These are phyloP conservation scores for Euglossa dilemma DNA, from an alignment of 1,140 invertebrate genomes.

Conservation along the genomic window DNA sequence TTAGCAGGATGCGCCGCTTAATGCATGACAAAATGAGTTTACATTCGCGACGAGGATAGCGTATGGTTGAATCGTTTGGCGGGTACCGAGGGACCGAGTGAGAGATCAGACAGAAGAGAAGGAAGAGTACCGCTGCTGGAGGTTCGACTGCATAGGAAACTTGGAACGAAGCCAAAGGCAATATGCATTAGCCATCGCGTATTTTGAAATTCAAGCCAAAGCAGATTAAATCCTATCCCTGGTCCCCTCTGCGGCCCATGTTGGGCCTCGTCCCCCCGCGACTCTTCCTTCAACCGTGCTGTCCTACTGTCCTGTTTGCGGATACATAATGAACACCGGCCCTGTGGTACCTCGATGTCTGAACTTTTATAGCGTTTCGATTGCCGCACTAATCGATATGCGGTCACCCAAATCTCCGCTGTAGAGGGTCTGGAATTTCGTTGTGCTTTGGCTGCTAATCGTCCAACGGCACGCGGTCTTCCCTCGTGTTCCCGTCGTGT, in stretches of 20 bases:
- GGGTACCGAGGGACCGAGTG: constrained; percentile 1
- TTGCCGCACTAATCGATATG: constrained; percentile 53
- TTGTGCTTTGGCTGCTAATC: background rate
- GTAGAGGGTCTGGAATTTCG: background rate
- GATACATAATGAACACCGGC: constrained; percentile 71
- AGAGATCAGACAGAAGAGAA: background rate
- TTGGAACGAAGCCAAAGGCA: constrained; percentile 75
- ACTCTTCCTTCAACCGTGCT: constrained; percentile 33
- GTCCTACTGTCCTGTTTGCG: constrained; percentile 57
- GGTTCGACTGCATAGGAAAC: constrained; percentile 65
- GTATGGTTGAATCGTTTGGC: constrained; percentile 20
- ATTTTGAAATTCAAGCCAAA: constrained; percentile 76
- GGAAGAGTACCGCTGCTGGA: background rate
- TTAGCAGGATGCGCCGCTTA: constrained; percentile 48
- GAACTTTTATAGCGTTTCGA: constrained; percentile 63
- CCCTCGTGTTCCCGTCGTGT: background rate
- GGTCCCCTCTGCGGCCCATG: constrained; percentile 41
- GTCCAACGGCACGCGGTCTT: background rate
- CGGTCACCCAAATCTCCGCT: constrained; percentile 40
- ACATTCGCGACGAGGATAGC: constrained; percentile 65
- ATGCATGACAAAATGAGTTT: constrained; percentile 76
- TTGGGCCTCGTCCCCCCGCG: constrained; percentile 20
- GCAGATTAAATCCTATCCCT: constrained; percentile 67
- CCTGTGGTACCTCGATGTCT: constrained; percentile 37
- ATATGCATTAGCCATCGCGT: constrained; percentile 76